Conservation (phyloP, 2,113 vertebrate genomes). For the Vulpes vulpes region DNA sequence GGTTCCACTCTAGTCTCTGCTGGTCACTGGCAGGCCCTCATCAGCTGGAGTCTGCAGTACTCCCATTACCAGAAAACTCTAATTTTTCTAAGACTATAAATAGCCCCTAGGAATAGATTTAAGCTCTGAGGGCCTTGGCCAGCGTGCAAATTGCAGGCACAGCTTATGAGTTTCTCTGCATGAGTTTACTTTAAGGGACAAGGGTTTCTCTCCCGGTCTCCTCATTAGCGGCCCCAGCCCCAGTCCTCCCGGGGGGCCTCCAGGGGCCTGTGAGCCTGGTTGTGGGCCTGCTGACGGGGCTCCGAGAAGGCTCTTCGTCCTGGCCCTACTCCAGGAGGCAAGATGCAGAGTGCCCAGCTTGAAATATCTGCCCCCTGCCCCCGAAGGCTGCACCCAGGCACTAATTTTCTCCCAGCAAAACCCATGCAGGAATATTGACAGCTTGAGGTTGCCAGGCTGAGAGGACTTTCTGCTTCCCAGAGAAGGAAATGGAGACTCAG, state of each 20-base stretch:
- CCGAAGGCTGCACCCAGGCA: background rate
- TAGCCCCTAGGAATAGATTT: constrained; percentile 36
- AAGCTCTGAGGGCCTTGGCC: background rate
- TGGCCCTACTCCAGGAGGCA: background rate
- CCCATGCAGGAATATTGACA: background rate
- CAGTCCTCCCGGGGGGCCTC: background rate
- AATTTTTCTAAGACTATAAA: constrained; percentile 17
- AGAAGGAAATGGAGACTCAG: background rate
- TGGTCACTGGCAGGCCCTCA: background rate
- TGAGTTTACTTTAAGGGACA: background rate
- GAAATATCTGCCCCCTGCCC: background rate
- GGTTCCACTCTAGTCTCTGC: background rate
- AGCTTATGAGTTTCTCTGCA: background rate
- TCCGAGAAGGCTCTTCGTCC: background rate
- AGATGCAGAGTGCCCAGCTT: background rate
- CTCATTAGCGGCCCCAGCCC: background rate
- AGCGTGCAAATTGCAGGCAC: constrained; percentile 11
- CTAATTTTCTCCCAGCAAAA: background rate
- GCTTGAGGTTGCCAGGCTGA: background rate
- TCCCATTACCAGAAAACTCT: constrained; percentile 63
- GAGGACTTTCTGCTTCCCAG: background rate
- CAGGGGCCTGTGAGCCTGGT: background rate
- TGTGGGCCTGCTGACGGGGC: background rate
- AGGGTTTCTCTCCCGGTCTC: background rate
- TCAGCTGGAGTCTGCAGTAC: constrained; percentile 39